Conservation (phyloP, 2,888 invertebrate species). For the Bimastos eiseni region DNA sequence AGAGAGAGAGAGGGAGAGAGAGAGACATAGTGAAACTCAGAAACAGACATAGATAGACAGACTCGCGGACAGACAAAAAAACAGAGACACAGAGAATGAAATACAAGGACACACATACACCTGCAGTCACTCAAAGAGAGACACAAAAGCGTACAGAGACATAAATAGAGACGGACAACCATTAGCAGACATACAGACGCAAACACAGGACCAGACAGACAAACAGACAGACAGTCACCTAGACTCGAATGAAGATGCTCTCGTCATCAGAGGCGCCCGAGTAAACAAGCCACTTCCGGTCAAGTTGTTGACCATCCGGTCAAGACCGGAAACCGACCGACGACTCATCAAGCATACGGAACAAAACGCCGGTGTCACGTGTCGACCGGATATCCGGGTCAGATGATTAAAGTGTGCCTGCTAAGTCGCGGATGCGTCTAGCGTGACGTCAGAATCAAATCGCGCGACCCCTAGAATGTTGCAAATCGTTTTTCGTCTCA, state of each 20-base stretch:
- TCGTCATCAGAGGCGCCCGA: not conserved
- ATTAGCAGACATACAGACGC: not conserved
- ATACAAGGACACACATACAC: too few relatives aligned
- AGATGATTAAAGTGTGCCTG: not conserved
- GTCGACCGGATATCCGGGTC: conserved; percentile 13
- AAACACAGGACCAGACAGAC: not conserved
- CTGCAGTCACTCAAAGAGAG: not conserved
- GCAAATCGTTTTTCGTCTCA: not conserved
- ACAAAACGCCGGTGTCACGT: conserved; percentile 8
- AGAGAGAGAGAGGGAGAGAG: not conserved
- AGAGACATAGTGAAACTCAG: not conserved
- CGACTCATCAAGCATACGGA: conserved; percentile 8
- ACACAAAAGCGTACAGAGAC: not conserved
- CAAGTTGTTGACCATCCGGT: not conserved
- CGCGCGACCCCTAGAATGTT: not conserved
- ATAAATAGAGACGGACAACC: not conserved
- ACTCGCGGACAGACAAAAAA: not conserved
- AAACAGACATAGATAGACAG: not conserved
- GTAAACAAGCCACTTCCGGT: not conserved
- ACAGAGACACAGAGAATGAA: not conserved
- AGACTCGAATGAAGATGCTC: not conserved
- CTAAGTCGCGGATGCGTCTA: not conserved
- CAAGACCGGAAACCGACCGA: not conserved
- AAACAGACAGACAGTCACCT: not conserved
- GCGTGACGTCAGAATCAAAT: not conserved